These are phyloP conservation scores for Acanthaster planci DNA, from an alignment of 35 echinoderm and acorn worm genomes.

Conservation along the genomic window DNA sequence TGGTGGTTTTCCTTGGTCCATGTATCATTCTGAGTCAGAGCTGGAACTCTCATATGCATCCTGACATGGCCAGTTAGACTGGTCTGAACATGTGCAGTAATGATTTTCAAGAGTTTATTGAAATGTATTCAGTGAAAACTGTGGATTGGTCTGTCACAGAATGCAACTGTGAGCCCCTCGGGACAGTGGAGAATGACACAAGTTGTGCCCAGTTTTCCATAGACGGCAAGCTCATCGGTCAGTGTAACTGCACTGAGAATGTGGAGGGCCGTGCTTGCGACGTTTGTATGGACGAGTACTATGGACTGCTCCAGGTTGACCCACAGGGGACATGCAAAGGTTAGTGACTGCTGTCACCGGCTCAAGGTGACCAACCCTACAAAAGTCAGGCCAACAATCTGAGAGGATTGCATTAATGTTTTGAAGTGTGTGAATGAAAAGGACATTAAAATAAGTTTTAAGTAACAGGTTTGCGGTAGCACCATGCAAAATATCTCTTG, in stretches of 20 bases:
- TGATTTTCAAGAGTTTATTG: no score
- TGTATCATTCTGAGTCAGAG: no score
- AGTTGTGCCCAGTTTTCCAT: slow-evolving; percentile 68
- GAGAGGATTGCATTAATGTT: no score
- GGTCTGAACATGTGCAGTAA: no score
- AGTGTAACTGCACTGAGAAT: slow-evolving; percentile 79
- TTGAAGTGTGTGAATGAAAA: no score
- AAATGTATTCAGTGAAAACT: no score
- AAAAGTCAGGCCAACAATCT: no score
- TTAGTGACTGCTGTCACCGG: slow-evolving; percentile 6
- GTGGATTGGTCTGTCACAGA: slow-evolving; percentile 31
- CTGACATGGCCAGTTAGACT: background rate
- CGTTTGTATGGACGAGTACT: slow-evolving; percentile 68
- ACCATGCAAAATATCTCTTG: no score
- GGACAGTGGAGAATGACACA: slow-evolving; percentile 54
- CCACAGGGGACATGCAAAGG: slow-evolving; percentile 75
- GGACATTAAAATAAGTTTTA: no score
- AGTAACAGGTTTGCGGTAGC: no score
- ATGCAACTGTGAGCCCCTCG: slow-evolving; percentile 86
- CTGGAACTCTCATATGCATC: no score
- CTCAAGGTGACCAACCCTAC: background rate
- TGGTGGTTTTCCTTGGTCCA: no score
- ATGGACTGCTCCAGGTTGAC: slow-evolving; percentile 55
- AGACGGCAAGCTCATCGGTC: slow-evolving; percentile 67
- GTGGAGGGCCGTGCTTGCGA: slow-evolving; percentile 89